Evolutionary conservation across 2,797 vertebrate species (phyloP).

Genomic region (Acanthiza pusilla): DNA sequence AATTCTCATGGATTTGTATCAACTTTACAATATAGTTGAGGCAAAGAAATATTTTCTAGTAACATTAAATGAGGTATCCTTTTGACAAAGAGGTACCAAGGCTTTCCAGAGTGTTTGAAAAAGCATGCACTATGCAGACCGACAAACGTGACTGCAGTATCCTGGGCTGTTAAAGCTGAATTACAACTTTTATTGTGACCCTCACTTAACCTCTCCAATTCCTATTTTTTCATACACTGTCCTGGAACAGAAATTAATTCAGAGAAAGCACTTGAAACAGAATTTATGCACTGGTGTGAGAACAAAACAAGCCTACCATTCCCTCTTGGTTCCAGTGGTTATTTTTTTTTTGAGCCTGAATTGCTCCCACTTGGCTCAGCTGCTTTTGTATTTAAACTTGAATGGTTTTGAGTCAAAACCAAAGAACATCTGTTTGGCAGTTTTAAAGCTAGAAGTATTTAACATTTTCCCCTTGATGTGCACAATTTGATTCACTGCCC

Average conservation of each 20-base stretch:
- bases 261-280: not conserved
- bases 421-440: not conserved
- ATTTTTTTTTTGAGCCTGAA: not conserved
- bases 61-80: not conserved
- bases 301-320: not conserved
- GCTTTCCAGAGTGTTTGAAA: not conserved
- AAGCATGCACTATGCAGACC: not conserved
- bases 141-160: accelerated
- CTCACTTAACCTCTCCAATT: not conserved
- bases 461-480: constrained; percentile 7
- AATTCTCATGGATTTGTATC: not conserved
- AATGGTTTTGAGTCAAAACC: constrained; percentile 10
- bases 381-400: constrained; percentile 10
- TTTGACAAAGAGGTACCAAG: not conserved
- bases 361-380: constrained; percentile 1
- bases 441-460: constrained; percentile 9
- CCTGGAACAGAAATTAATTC: not conserved
- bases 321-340: not conserved
- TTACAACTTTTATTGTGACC: not conserved
- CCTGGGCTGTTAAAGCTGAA: not conserved
- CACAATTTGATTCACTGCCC: not conserved
- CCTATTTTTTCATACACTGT: not conserved
- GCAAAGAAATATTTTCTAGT: not conserved
- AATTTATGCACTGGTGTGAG: not conserved
- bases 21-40: not conserved